Evolutionary conservation across 1,140 invertebrate species (phyloP).

Genomic region (Charaxes varanes): DNA sequence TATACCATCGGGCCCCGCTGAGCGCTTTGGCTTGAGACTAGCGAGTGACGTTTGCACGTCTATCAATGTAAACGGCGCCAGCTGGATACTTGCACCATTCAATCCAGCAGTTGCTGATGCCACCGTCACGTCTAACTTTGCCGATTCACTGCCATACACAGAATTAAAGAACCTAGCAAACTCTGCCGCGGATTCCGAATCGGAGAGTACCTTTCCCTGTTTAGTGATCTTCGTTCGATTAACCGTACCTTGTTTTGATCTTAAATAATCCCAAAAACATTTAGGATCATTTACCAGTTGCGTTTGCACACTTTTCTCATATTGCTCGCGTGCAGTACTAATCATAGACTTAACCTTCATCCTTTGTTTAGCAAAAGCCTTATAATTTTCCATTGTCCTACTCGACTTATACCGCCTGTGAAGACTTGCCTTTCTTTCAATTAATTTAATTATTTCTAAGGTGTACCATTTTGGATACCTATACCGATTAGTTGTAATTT

Average conservation of each 20-base stretch:
- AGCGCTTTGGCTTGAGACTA: too few species aligned
- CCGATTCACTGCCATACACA: conserved; percentile 13
- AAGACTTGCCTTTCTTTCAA: conserved; percentile 14
- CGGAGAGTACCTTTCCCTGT: conserved; percentile 12
- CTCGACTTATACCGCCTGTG: conserved; percentile 27
- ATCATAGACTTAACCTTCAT: conserved; percentile 17
- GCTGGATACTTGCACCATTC: too few species aligned
- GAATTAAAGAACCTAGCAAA: conserved; percentile 24
- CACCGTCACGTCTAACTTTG: conserved; percentile 4
- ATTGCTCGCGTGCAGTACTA: conserved; percentile 12
- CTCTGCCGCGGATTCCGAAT: conserved; percentile 15
- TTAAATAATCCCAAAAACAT: conserved; percentile 25
- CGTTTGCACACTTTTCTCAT: conserved; percentile 16
- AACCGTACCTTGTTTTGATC: conserved; percentile 9
- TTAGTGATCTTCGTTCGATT: conserved; percentile 11
- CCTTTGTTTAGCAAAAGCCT: conserved; percentile 17
- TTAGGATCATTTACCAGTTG: conserved; percentile 23
- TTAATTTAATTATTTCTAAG: conserved; percentile 17
- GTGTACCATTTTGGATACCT: conserved; percentile 24
- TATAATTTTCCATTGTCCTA: conserved; percentile 16
- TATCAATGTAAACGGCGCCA: too few species aligned
- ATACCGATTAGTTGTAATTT: conserved; percentile 7
- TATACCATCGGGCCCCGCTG: too few species aligned
- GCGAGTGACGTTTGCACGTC: too few species aligned
- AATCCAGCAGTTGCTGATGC: too few species aligned